Evolutionary conservation across 2,888 invertebrate genomes (phyloP).

Genomic region (Chrysina gloriosa): DNA sequence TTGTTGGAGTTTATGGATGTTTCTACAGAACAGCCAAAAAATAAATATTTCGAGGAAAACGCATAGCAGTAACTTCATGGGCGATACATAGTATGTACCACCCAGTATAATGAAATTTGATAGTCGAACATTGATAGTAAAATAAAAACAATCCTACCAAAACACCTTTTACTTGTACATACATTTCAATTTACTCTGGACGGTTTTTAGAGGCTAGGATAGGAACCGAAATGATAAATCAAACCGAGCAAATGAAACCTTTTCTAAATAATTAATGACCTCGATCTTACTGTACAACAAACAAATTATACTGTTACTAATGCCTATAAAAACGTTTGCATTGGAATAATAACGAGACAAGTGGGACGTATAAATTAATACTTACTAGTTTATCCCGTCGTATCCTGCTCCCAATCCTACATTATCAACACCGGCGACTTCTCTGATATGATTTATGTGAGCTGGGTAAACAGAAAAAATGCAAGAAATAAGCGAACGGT

Average conservation of each 20-base stretch:
- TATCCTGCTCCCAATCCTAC: constrained; percentile 91
- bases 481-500: background rate
- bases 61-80: too few relatives aligned
- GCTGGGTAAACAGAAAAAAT: constrained; percentile 66
- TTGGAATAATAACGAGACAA: constrained; percentile 36
- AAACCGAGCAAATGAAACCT: constrained; percentile 33
- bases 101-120: background rate
- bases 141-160: background rate
- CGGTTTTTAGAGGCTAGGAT: background rate
- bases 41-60: too few relatives aligned
- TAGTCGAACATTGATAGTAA: background rate
- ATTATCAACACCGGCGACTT: constrained; percentile 87
- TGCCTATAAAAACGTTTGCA: constrained; percentile 21
- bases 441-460: constrained; percentile 90
- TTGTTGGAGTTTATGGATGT: too few relatives aligned
- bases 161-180: background rate
- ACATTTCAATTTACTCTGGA: constrained; percentile 8
- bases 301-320: constrained; percentile 31
- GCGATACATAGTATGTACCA: background rate
- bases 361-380: constrained; percentile 56
- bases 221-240: constrained; percentile 31
- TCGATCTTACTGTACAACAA: constrained; percentile 25
- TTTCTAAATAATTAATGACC: constrained; percentile 38
- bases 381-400: constrained; percentile 92
- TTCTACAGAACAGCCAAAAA: too few relatives aligned